Evolutionary conservation across 2,888 invertebrate genomes (phyloP).

Genomic region (Boloria euphrosyne): DNA sequence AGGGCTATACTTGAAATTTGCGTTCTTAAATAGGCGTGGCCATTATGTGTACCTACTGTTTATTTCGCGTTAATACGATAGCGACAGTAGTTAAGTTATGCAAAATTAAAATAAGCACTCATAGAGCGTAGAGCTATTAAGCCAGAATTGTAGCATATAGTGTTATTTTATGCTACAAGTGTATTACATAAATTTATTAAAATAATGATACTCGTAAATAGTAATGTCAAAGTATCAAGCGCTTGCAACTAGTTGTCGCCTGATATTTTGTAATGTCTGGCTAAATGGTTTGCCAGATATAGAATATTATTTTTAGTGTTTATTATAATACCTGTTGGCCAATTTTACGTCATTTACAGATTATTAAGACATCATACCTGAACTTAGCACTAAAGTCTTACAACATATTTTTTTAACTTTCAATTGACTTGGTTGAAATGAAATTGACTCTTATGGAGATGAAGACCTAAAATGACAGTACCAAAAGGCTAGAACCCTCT

Average conservation of each 20-base stretch:
- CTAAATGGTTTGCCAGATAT: slow-evolving; percentile 1
- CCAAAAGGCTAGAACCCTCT: too few species aligned
- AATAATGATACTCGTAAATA: slow-evolving; percentile 37
- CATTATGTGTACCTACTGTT: background rate
- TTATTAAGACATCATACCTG: background rate
- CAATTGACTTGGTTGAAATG: too few species aligned
- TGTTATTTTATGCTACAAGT: slow-evolving; percentile 34
- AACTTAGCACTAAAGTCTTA: too few species aligned
- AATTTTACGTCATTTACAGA: background rate
- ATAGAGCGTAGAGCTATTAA: background rate
- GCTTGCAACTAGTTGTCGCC: slow-evolving; percentile 22
- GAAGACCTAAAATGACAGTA: too few species aligned
- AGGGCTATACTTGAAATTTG: too few species aligned
- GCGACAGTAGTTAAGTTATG: background rate
- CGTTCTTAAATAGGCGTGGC: too few species aligned
- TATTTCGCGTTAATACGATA: background rate
- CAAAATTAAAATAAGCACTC: background rate
- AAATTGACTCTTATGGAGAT: too few species aligned
- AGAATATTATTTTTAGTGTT: background rate
- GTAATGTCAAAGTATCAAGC: slow-evolving; percentile 23
- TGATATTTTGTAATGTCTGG: slow-evolving; percentile 18
- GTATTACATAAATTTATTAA: slow-evolving; percentile 36
- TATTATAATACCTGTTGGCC: background rate
- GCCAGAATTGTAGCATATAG: slow-evolving; percentile 18
- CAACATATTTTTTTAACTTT: too few species aligned